Evolutionary conservation across 2,888 invertebrate genomes (phyloP), one percentile per base, ranked within the genome.

Genomic region (Drosophila vallismaia): DNA sequence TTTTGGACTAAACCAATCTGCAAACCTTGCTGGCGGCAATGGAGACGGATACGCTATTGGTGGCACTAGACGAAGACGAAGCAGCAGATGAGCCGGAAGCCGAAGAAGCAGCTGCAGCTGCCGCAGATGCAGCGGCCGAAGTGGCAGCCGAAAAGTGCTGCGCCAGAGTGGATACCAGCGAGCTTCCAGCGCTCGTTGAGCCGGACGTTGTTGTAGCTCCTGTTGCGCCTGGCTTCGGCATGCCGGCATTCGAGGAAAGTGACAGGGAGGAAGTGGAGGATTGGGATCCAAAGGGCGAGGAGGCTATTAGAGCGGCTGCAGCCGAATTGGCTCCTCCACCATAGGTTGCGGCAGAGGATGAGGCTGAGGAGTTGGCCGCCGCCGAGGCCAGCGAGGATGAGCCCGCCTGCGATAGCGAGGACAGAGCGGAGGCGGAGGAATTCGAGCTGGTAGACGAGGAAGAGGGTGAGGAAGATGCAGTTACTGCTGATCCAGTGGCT

Each of bases 1-100:
- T 19, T 63, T 19, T 50, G 38, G 56, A 33, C 44, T 29, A 26
- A 46, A 36, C 75, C 55, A 79, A 79, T 50, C 78, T 76, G 80
- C 90, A 89, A 90, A 90, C 90, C 90, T 90, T 90, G 77, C 82
- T 90, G 79, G 82, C 88, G 75, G 76, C 74, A 57, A 59, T 69
- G 45, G 59, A 60, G 33, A 50, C 70, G 63, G 36, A 51, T 51
- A 51, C 44, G 36, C 53, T 69, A 19, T 59, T 69, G 71, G 49
- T 50, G 40, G 14, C 44, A 19, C 36, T 28, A 14, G 64, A n/a
- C 48, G 71, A 40, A 28, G 60, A 14, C 14, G 64, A 74, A 45
- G 48, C 58, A 63, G 57, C 6, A 7, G 67, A 67, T 19, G 69
- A 58, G 42, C 44, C 72, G 56, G 83, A 71, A 50, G 82, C 79